Evolutionary conservation across 2,888 invertebrate species (phyloP).

Genomic region (Oeneis ivallda): DNA sequence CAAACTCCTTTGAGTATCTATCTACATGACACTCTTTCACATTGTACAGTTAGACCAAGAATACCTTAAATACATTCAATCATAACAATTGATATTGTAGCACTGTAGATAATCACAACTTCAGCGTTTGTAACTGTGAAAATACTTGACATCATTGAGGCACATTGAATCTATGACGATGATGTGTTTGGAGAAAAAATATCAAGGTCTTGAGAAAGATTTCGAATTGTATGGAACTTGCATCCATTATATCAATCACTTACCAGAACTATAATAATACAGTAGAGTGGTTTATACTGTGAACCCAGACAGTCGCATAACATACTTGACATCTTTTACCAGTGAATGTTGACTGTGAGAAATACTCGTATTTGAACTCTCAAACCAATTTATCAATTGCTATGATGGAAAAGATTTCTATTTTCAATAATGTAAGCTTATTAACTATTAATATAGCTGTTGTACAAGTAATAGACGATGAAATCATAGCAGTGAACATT

Average conservation of each 20-base stretch:
- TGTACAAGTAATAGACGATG: neutral
- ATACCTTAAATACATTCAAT: too few relatives aligned
- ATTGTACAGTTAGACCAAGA: too few relatives aligned
- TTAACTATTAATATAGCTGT: too few relatives aligned
- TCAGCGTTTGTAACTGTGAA: neutral
- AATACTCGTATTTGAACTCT: neutral
- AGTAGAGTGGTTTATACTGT: slow-evolving; percentile 3
- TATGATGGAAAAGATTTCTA: neutral
- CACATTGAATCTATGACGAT: neutral
- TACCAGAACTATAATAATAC: slow-evolving; percentile 11
- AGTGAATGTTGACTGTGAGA: slow-evolving; percentile 10
- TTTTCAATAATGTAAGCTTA: neutral
- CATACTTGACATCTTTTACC: slow-evolving; percentile 14
- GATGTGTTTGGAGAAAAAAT: slow-evolving; percentile 1
- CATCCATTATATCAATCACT: slow-evolving; percentile 13
- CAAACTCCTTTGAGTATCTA: too few relatives aligned
- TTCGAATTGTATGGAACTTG: neutral
- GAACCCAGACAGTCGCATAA: slow-evolving; percentile 5
- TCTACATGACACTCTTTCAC: too few relatives aligned
- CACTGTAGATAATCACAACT: neutral
- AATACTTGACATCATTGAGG: neutral
- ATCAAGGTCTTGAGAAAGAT: slow-evolving; percentile 5
- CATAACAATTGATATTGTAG: too few relatives aligned
- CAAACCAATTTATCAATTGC: slow-evolving; percentile 10
- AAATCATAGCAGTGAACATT: neutral